Percentiles rank a stretch among this genome's conserved stretches.
These are phyloP conservation scores for Trogon surrucura DNA, from an alignment of 2,113 vertebrate genomes.

Conservation along the genomic window DNA sequence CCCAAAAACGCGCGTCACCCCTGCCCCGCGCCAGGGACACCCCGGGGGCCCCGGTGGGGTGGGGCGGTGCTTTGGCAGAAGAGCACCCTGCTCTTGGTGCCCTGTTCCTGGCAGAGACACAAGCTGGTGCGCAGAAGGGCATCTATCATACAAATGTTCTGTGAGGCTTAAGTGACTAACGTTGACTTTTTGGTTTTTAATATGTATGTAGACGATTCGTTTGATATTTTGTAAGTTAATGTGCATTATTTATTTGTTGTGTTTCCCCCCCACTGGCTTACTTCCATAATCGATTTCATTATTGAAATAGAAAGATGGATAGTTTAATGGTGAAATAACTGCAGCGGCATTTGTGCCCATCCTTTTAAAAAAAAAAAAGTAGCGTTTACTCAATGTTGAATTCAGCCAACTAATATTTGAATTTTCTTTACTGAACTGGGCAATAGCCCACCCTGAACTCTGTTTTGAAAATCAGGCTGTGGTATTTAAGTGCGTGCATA, in stretches of 20 bases:
- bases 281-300: neutral
- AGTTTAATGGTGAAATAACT: neutral
- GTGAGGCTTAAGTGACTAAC: neutral
- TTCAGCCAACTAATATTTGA: neutral
- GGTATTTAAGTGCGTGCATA: neutral
- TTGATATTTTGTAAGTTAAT: conserved; percentile 1
- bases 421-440: neutral
- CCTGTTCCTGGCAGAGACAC: neutral
- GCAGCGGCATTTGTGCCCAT: neutral
- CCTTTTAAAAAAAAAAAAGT: neutral
- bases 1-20: too few relatives aligned
- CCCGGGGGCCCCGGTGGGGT: neutral
- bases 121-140: neutral
- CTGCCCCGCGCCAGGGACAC: neutral
- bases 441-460: neutral
- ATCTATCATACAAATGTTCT: neutral
- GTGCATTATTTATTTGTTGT: neutral
- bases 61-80: neutral
- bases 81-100: neutral
- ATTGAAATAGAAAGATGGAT: neutral
- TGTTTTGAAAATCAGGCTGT: neutral
- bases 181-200: neutral
- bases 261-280: neutral
- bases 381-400: conserved; percentile 1
- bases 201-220: neutral